Percentiles rank a stretch among this genome's conserved stretches.
Conservation (phyloP, 2,888 invertebrate species). For the Notodonta ziczac region DNA sequence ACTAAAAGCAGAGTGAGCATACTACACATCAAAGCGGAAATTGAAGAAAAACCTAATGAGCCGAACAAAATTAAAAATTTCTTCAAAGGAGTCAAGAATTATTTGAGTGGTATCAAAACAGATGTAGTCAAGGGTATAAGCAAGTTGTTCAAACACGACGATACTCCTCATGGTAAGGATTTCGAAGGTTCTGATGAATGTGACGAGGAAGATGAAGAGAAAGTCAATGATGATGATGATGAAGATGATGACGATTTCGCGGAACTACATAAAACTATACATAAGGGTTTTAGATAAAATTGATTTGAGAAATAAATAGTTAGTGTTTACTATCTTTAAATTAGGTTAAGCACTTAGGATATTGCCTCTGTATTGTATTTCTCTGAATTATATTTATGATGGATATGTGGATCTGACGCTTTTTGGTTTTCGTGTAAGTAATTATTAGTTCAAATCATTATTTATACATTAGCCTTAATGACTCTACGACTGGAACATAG, state of each 20-base stretch:
- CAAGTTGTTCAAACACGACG: slow-evolving; percentile 42
- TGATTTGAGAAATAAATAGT: background rate
- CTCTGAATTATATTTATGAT: too few relatives aligned
- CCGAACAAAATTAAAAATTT: slow-evolving; percentile 31
- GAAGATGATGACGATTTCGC: slow-evolving; percentile 3
- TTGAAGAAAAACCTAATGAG: slow-evolving; percentile 29
- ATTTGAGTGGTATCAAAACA: slow-evolving; percentile 45
- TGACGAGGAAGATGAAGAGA: slow-evolving; percentile 7
- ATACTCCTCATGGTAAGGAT: slow-evolving; percentile 14
- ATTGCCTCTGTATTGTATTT: background rate
- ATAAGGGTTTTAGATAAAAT: slow-evolving; percentile 2
- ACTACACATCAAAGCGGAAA: slow-evolving; percentile 51
- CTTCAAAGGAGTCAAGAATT: slow-evolving; percentile 47
- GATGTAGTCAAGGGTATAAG: slow-evolving; percentile 50
- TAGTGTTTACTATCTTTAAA: background rate
- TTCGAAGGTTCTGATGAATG: background rate
- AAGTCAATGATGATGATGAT: slow-evolving; percentile 2
- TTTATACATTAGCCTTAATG: slow-evolving; percentile 4
- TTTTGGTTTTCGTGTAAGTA: too few relatives aligned
- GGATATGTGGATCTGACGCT: too few relatives aligned
- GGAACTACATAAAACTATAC: slow-evolving; percentile 4
- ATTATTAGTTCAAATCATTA: background rate
- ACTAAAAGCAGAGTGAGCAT: slow-evolving; percentile 37
- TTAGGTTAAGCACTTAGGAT: background rate
- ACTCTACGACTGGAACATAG: background rate